Percentiles rank a stretch among this genome's conserved stretches.
Conservation (phyloP, 2,113 vertebrate species). For the Thymallus thymallus region DNA sequence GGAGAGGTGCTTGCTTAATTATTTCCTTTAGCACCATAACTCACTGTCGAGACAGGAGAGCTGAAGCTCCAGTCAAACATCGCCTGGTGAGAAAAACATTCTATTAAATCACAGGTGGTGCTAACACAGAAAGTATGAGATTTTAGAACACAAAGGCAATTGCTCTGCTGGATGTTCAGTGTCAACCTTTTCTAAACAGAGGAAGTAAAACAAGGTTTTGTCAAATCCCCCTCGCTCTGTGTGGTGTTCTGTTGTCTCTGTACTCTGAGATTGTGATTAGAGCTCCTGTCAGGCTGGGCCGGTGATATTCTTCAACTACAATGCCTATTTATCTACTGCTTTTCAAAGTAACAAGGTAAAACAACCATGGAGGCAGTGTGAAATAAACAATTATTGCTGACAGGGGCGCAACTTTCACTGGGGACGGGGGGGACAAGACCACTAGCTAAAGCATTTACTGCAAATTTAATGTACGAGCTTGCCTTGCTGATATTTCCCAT, state of each 20-base stretch:
- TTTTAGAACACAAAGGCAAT: neutral
- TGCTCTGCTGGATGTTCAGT: constrained; percentile 3
- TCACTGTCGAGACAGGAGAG: neutral
- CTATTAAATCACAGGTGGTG: constrained; percentile 12
- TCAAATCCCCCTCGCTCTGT: neutral
- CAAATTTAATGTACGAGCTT: no score
- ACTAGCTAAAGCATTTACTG: no score
- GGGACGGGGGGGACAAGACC: no score
- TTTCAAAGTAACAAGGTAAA: neutral
- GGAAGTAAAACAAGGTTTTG: neutral
- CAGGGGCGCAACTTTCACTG: no score
- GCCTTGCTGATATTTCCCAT: no score
- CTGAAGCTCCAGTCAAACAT: constrained; percentile 1
- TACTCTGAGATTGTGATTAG: neutral
- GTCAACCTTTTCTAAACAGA: neutral
- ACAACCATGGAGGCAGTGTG: neutral
- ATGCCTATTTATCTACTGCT: neutral
- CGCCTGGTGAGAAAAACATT: neutral
- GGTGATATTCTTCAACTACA: neutral
- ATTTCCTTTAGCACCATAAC: constrained; percentile 6
- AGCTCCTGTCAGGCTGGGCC: neutral
- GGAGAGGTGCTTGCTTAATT: neutral
- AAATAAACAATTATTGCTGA: neutral
- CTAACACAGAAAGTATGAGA: neutral
- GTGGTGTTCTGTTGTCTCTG: neutral